Evolutionary conservation across 2,113 vertebrate species (phyloP).

Genomic region (Pteropus alecto): DNA sequence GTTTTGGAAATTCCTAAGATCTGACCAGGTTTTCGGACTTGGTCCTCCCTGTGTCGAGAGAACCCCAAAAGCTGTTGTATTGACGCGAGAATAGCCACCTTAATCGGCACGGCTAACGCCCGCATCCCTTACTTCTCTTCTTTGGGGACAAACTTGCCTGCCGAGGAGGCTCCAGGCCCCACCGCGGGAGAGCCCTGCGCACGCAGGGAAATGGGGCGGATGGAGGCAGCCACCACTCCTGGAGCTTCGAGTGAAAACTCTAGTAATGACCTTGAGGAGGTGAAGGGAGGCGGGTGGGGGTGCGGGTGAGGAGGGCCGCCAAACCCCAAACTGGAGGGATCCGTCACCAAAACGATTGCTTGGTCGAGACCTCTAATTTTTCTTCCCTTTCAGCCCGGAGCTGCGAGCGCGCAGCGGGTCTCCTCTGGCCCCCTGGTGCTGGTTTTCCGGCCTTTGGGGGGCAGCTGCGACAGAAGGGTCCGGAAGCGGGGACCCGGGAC

Average conservation of each 20-base stretch:
- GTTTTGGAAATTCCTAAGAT: not conserved
- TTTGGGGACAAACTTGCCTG: not conserved
- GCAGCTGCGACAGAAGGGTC: not conserved
- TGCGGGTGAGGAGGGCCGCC: not conserved
- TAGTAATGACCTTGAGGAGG: constrained; percentile 71
- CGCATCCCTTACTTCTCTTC: rapidly evolving
- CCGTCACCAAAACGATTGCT: not conserved
- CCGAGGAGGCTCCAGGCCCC: rapidly evolving
- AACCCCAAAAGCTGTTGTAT: not conserved
- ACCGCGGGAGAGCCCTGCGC: not conserved
- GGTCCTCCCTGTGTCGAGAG: not conserved
- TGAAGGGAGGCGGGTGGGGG: not conserved
- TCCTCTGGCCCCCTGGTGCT: not conserved
- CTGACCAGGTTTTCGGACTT: not conserved
- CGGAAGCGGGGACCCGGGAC: not conserved
- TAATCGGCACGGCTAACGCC: rapidly evolving
- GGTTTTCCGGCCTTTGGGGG: not conserved
- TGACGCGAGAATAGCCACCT: not conserved
- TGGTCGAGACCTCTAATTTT: constrained; percentile 71
- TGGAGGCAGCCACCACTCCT: not conserved
- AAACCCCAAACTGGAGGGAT: constrained; percentile 3
- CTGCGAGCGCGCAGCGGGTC: not conserved
- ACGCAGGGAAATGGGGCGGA: not conserved
- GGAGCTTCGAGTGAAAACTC: constrained; percentile 57
- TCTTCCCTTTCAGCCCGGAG: constrained; percentile 10